These are phyloP conservation scores for Pocota personata DNA, from an alignment of 2,888 invertebrate species.

Conservation along the genomic window DNA sequence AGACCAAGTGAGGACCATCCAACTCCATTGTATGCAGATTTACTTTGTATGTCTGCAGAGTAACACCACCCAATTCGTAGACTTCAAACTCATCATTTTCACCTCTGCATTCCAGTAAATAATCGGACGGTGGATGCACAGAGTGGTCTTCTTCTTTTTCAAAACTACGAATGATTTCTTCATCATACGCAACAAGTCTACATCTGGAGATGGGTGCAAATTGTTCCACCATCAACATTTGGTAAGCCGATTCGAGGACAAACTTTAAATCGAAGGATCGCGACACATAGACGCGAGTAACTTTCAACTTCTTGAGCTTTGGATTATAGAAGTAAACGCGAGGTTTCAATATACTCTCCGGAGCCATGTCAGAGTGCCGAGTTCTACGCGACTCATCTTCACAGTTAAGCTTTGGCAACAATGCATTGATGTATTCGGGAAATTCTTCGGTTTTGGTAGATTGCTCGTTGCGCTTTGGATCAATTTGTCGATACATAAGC, in stretches of 20 bases:
- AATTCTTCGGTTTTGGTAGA: constrained; percentile 88
- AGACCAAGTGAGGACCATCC: constrained; percentile 85
- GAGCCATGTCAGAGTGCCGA: constrained; percentile 84
- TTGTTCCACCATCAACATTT: constrained; percentile 85
- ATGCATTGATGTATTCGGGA: constrained; percentile 88
- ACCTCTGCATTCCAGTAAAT: constrained; percentile 87
- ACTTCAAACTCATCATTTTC: constrained; percentile 86
- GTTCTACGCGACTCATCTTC: constrained; percentile 85
- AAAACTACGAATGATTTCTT: constrained; percentile 87
- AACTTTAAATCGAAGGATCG: constrained; percentile 85
- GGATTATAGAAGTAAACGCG: constrained; percentile 87
- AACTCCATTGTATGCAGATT: constrained; percentile 86
- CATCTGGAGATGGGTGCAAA: constrained; percentile 87
- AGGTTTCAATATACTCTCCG: constrained; percentile 84
- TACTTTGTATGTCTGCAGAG: constrained; percentile 85
- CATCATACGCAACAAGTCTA: constrained; percentile 89
- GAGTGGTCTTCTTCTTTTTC: constrained; percentile 83
- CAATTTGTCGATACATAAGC: constrained; percentile 93
- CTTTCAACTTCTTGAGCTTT: constrained; percentile 83
- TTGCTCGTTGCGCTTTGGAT: constrained; percentile 85
- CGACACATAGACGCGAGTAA: constrained; percentile 85
- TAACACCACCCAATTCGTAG: constrained; percentile 86
- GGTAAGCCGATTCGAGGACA: constrained; percentile 85
- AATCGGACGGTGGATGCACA: constrained; percentile 83
- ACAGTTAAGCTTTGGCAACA: constrained; percentile 86